A percentile compares a stretch with the other conserved stretches of the same genome.
Conservation (phyloP, 1,140 invertebrate genomes). For the Solenopsis fugax region DNA sequence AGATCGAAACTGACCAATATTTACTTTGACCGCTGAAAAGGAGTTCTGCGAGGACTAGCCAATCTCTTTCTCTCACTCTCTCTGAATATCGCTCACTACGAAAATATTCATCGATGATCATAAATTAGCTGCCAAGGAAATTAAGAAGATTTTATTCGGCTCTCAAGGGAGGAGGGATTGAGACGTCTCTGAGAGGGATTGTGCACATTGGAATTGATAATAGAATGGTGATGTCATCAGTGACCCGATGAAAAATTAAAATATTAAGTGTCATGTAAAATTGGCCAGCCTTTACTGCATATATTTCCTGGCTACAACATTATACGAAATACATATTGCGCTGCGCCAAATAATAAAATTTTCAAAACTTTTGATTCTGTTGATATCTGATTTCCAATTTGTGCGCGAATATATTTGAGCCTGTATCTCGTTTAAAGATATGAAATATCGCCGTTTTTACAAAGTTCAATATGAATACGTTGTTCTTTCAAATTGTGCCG, state of each 20-base stretch:
- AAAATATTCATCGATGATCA: not conserved
- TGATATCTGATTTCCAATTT: not conserved
- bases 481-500: not conserved
- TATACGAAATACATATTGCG: not conserved
- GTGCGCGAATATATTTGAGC: not conserved
- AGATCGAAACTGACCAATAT: constrained; percentile 13
- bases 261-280: constrained; percentile 15
- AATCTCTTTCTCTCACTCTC: not conserved
- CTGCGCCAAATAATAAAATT: not conserved
- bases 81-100: not conserved
- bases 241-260: constrained; percentile 3
- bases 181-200: no score
- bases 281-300: not conserved
- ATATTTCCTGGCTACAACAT: not conserved
- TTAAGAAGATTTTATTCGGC: not conserved
- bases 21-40: not conserved
- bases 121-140: not conserved
- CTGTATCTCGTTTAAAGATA: not conserved
- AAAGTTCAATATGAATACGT: not conserved
- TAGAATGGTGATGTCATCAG: not conserved
- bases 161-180: not conserved
- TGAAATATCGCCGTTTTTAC: not conserved
- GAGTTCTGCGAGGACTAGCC: not conserved
- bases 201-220: not conserved
- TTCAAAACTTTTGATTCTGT: not conserved